Conservation (phyloP, 2,888 invertebrate genomes). For the Drosophila fungiperda region DNA sequence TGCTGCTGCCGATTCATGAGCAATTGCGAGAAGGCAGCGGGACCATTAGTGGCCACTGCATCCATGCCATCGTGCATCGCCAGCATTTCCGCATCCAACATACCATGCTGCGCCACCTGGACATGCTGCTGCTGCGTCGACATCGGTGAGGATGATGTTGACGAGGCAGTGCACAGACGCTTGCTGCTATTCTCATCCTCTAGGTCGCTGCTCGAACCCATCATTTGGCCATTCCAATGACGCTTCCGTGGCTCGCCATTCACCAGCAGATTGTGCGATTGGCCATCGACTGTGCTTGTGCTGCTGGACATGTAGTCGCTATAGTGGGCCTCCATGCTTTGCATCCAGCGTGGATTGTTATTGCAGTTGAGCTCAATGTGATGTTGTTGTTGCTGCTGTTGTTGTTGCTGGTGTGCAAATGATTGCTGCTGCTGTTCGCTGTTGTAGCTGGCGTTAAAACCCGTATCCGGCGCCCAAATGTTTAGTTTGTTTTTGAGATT, state of each 20-base stretch:
- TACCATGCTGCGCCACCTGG: constrained; percentile 62
- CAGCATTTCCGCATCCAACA: constrained; percentile 80
- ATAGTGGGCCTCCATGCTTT: constrained; percentile 83
- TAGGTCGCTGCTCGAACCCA: constrained; percentile 75
- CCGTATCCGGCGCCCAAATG: constrained; percentile 74
- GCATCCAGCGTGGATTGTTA: constrained; percentile 84
- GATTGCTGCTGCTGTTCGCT: constrained; percentile 43
- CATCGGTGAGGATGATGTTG: constrained; percentile 78
- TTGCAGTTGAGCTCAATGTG: constrained; percentile 81
- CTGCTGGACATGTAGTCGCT: constrained; percentile 78
- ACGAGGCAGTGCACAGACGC: constrained; percentile 79
- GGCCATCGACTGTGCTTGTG: constrained; percentile 64
- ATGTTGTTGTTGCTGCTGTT: constrained; percentile 69
- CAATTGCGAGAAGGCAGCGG: constrained; percentile 75
- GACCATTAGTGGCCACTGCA: constrained; percentile 58
- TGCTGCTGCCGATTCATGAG: constrained; percentile 77
- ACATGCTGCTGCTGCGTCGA: constrained; percentile 71
- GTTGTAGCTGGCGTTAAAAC: constrained; percentile 42
- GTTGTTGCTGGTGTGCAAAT: constrained; percentile 46
- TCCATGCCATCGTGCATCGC: constrained; percentile 81
- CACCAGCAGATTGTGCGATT: constrained; percentile 49
- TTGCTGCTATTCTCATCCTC: constrained; percentile 79
- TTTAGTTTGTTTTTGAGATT: constrained; percentile 64
- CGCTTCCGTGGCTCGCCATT: constrained; percentile 80
- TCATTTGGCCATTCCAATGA: constrained; percentile 79